Base-by-base conservation (phyloP, 2,888 invertebrate genomes). In the Orchesellides sinensis region DNA sequence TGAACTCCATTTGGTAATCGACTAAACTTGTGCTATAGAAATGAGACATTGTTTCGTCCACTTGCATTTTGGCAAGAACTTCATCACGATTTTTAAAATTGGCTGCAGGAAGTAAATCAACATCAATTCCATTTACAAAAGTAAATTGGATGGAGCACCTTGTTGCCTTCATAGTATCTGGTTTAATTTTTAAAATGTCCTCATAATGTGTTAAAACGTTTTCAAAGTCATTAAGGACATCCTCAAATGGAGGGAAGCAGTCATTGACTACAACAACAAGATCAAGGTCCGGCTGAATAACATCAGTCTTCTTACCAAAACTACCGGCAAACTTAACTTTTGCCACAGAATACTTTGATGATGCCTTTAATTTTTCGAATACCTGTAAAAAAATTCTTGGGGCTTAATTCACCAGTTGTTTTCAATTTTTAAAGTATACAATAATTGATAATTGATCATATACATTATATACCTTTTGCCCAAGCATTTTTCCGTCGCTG, bases 261-360 rank as follows among this genome's bases (percentile, higher is more conserved):
- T 54, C 27, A 35, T 84, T 84, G 17, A 81, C 0, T 29, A 84
- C 70, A 0, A 81, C 21, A n/a, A 81, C 81, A 25, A 61, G 59
- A 21, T 84, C 84, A 52, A 81, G 54, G 45, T 84, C 84, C 4
- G 84, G 75, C 19, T 40, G 56, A 1, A 81, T 27, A n/a, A 81
- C 75, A 23, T 74, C 61, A 0, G 84, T 84, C 8, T 59, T 77
- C 61, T 81, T 84, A 8, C 84, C 84, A 12, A 77, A 29, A 19
- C 84, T 84, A 29, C 84, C 84, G 10, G 59, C 66, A 21, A 23
- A 40, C 12, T 40, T 21, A 12, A 23, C 40, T 3, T 40, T 3
- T 4, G 21, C 21, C n/a, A 79, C 40, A 40, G 40, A 40, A n/a
- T 40, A 40, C 40, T 32, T 32, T 32, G 5, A 32, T 32, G 32